Base-by-base conservation (phyloP, 2,797 vertebrate species). In the Eremophila alpestris region DNA sequence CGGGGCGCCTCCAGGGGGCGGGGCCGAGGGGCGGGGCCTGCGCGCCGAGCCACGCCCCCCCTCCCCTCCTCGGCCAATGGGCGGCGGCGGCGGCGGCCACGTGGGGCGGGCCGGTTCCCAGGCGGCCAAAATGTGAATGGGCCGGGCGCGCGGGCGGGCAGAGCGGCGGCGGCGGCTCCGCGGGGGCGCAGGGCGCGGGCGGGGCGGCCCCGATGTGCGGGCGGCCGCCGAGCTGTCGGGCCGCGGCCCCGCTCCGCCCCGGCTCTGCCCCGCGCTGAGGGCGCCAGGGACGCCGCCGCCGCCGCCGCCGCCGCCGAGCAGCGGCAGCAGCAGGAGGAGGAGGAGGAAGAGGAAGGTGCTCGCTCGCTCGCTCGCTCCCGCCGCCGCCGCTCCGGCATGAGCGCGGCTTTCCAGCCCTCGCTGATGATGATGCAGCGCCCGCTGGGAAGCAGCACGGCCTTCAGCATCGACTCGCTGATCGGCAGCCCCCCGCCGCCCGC, bases 361-460 rank as follows among this genome's bases (percentile, higher is more conserved):
- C 38, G 76, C 43, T 32, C 55, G 67, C 43, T 23, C 63, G 64
- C 77, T 15, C 16, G 30, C 83, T 54, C 45, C n/a, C n/a, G n/a
- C 45, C 65, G 34, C 46, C 65, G 65, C 48, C 23, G 68, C 68
- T 59, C 79, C 94, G 88, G 96, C 87, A 99, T 99, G 99, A 99
- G 99, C 98, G 99, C 98, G 96, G 98, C 98, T 86, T 98, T 98
- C 97, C 98, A 97, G 94, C 97, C 98, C 85, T 98, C 98, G 97
- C 98, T 99, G 98, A 98, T 98, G 98, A 99, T 99, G 99, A 99
- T 99, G 99, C 99, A 99, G 99, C 99, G 99, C 97, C 99, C 99
- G 93, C 97, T 99, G 98, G 99, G 99, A 98, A 99, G 98, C 97
- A 98, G 98, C 97, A 98, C 98, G 95, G 99, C 99, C 97, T 99